phyloP scores from a whole-genome alignment of 2,888 invertebrate genomes.

The Trichopoda pennipes region DNA sequence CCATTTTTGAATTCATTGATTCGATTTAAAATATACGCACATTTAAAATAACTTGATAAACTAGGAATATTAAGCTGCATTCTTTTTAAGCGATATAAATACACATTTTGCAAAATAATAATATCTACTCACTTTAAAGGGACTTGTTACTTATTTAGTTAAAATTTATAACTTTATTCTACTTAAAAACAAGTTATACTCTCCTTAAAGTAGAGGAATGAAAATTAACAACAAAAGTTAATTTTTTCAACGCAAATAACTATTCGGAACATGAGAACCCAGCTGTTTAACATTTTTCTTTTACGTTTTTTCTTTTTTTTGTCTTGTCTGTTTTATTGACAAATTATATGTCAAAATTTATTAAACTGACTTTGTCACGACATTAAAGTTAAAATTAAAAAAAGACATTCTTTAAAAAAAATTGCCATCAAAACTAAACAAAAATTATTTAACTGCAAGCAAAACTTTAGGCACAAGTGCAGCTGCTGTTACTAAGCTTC shows the following conservation, averaged over 20 bases:
- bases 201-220: background rate
- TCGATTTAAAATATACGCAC: no score
- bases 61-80: no score
- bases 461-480: conserved; percentile 32
- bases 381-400: conserved; percentile 60
- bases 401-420: conserved; percentile 28
- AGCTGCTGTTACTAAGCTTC: conserved; percentile 45
- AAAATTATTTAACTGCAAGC: conserved; percentile 37
- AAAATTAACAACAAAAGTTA: background rate
- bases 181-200: conserved; percentile 10
- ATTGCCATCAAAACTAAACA: conserved; percentile 39
- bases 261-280: conserved; percentile 26
- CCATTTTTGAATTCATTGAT: no score
- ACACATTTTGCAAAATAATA: background rate
- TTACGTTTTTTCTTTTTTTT: background rate
- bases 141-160: background rate
- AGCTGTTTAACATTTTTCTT: conserved; percentile 49
- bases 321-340: conserved; percentile 60
- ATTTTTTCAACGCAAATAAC: background rate
- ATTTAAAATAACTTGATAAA: no score
- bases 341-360: conserved; percentile 70
- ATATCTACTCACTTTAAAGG: background rate
- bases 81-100: background rate
- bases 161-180: conserved; percentile 26
- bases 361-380: conserved; percentile 70